Evolutionary conservation across 2,797 vertebrate genomes (phyloP), one percentile per base, ranked within the genome.

Genomic region (Remorina albescens): DNA sequence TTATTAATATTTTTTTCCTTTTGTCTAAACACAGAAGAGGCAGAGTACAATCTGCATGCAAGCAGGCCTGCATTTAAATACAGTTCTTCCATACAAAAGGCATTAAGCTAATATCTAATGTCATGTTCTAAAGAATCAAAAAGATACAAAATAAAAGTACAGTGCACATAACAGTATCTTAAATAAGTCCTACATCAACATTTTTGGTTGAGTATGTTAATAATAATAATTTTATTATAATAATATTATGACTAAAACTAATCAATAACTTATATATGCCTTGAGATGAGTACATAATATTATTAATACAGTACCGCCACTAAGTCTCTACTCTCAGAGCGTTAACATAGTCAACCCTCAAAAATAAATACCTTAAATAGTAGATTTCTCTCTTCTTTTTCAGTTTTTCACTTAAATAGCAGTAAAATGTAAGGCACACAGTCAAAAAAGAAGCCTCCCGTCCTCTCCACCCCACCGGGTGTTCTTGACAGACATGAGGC

Each of bases 211-310:
- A 97, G 96, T 96, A 97, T 96, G 95, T 98, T 98, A 97, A 96
- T 97, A 95, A 83, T 87, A 73, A 80, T 89, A 61, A 85, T 88
- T n/a, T n/a, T 65, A 78, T 82, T 47, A 82, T 87, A 82, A 89
- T 97, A 94, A 95, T 95, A 94, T 92, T 96, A 96, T 93, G 95
- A 94, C 95, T 97, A 97, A 90, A 95, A 91, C 96, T 98, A 97
- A 94, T 96, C 95, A 98, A 98, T 99, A 99, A 99, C 96, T 99
- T 99, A 98, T 94, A 90, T 94, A 95, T 96, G 96, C 96, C 96
- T 97, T 99, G 98, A 99, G 98, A 99, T 99, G 98, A 99, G 97
- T 97, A 98, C 97, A 98, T 97, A 95, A 95, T 93, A 91, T 90
- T 89, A 88, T 90, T 96, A 91, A 97, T 97, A 98, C 96, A 98